Evolutionary conservation across 1,140 invertebrate genomes (phyloP), one percentile per base, ranked within the genome.

Genomic region (Lepidotrigona ventralis): DNA sequence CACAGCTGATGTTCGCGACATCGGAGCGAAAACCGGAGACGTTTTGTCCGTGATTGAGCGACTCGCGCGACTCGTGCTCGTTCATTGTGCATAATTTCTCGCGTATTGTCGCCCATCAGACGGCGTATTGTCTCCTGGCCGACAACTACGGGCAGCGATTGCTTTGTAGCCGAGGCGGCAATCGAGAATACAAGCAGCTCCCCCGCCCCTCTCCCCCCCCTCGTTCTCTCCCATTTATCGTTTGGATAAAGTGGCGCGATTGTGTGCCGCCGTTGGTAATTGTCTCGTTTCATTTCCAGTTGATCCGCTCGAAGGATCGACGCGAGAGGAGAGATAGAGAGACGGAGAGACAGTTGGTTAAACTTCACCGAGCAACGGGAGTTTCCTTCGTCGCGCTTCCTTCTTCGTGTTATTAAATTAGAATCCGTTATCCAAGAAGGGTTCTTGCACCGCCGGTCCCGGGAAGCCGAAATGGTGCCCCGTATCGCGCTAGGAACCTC

Each of bases 21-120:
- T 80, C 69, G 66, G 39, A 85, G 85, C 83, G 74, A 83, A 66
- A 79, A 81, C 83, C 70, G 83, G 77, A 69, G 74, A 69, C 77
- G 86, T 85, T 88, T 85, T 85, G 87, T 88, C 75, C 58, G 33
- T 19, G 72, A 70, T 71, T 29, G 68, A 79, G 29, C 68, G 68
- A 69, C 81, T 72, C 74, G 60, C 72, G 60, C 51, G 68, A 39
- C 70, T 81, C 85, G 64, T 29, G 85, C 70, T 84, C 63, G 76
- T 73, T 79, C 75, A 64, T 83, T n/a, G 69, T 21, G 76, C 81
- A 72, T 83, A 87, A 88, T 88, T 88, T 83, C 81, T 87, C 79
- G 70, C 70, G 85, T 73, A 87, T 87, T 78, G 86, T 85, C 63
- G 53, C 33, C 73, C 76, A 51, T 75, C 80, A 56, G 54, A 46